Base-by-base conservation (phyloP, 2,888 invertebrate genomes). In the Agonopterix arenella region DNA sequence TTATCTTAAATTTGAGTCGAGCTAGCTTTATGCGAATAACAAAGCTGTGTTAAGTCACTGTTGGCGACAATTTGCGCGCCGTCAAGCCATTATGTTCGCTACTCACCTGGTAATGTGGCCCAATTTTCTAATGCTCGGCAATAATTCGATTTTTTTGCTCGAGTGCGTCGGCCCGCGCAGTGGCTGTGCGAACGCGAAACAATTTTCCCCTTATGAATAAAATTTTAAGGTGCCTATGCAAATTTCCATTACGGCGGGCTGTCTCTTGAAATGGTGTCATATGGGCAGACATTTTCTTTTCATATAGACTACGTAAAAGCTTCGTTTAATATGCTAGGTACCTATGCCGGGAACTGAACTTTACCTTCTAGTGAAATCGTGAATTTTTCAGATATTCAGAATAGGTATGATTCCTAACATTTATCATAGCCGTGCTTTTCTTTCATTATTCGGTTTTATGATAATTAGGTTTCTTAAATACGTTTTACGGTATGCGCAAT, bases 191-290 rank as follows among this genome's bases (percentile, higher is more conserved):
- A 70, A 77, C 74, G 74, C 69, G 80, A 84, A 82, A 85, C 84
- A 85, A 88, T 86, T 86, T 85, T 82, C 85, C 75, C 73, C 82
- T 84, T 85, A 86, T 83, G 86, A 88, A 86, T 88, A 88, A 85
- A 80, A 82, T 84, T 88, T 85, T 82, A 80, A 86, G 84, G 77
- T 82, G 80, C 73, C 80, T 78, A 85, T 86, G 85, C 80, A 83
- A 85, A 88, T 86, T 80, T 79, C 83, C 80, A 84, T 85, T 86
- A 84, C 77, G 67, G 69, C 62, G 69, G 68, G 67, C 76, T 74
- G 76, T 80, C 76, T 74, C 67, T 68, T 61, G 73, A 78, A 84
- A 83, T 80, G 81, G 76, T 79, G 79, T 79, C 79, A 76, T 79
- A 78, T 76, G 72, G 74, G 77, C 72, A 71, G 67, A 70, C 76